Base-by-base conservation (phyloP, 1,140 invertebrate genomes). In the Habropoda laboriosa region DNA sequence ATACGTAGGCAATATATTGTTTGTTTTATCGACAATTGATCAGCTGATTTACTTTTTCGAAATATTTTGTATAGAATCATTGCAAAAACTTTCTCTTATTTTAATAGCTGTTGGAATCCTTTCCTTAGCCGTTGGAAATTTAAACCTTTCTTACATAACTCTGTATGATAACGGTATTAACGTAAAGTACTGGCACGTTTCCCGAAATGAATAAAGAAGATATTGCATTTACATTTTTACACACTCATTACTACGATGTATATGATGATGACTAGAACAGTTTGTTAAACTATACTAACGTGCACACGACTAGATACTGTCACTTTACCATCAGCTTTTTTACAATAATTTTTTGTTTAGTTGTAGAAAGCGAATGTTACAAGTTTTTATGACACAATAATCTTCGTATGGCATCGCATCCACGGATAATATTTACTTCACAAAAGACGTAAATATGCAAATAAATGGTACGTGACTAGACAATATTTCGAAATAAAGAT, bases 111-210 rank as follows among this genome's bases (percentile, higher is more conserved):
- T 38, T 51, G 12, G 12, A 35, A 24, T 35, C 53, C 12, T 27
- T 38, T 49, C 32, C 32, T 27, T 30, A 13, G 13, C n/a, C n/a
- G n/a, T n/a, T 63, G 2, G 40, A 21, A 7, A 58, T 35, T 72
- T 60, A 30, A 6, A 24, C 18, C 1, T 51, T 58, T 53, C 16
- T 61, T 18, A 16, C 16, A 24, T 21, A 58, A 47, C 13, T 40
- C 21, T 53, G 13, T 71, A 42, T 18, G 13, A 58, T 77, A 2
- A 24, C 10, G 6, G 16, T 16, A 47, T 70, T 49, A n/a, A 68
- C 12, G 12, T 60, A n/a, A 32, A 5, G 86, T 81, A 90, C 89
- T 90, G 89, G 86, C 89, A 89, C 87, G 47, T 83, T 86, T 83
- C 89, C 89, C 86, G 75, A 81, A 70, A 35, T 67, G 42, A 63